These are phyloP conservation scores for Antennarius striatus DNA, from an alignment of 2,113 vertebrate genomes.

Conservation along the genomic window DNA sequence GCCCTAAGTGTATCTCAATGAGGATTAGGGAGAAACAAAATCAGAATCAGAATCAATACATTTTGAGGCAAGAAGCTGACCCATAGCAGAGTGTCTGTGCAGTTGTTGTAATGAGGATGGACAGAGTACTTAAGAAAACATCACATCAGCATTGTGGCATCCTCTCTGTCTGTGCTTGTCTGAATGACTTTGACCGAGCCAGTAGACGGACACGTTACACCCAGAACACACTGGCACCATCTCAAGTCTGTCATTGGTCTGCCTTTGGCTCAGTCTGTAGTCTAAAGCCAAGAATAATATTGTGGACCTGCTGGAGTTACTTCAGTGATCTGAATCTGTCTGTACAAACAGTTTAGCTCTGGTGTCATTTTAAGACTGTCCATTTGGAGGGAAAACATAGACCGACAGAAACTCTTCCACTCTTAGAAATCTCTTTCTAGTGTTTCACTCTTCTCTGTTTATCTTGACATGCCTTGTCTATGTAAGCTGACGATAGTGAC, in stretches of 20 bases:
- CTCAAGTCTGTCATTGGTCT: constrained; percentile 48
- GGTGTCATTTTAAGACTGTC: constrained; percentile 21
- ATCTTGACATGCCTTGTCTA: not conserved
- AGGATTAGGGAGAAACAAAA: too few species aligned
- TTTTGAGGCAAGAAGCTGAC: too few species aligned
- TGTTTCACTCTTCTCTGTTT: not conserved
- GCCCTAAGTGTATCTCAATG: too few species aligned
- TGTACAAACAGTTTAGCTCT: constrained; percentile 48
- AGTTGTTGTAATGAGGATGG: not conserved
- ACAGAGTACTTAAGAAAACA: constrained; percentile 7
- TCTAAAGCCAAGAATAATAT: constrained; percentile 62
- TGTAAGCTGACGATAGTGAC: constrained; percentile 8
- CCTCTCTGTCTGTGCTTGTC: constrained; percentile 13
- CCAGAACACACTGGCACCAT: constrained; percentile 58
- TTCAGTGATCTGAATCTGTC: constrained; percentile 44
- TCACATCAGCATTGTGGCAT: constrained; percentile 33
- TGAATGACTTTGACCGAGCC: constrained; percentile 30
- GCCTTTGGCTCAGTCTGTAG: constrained; percentile 34
- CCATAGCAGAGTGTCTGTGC: not conserved
- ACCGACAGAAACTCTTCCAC: not conserved
- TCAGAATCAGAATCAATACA: too few species aligned
- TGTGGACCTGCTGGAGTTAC: constrained; percentile 48
- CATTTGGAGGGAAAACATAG: not conserved
- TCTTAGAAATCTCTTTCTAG: not conserved
- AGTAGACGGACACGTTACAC: constrained; percentile 48